Conservation (phyloP, 2,113 vertebrate genomes). For the Gulo gulo region DNA sequence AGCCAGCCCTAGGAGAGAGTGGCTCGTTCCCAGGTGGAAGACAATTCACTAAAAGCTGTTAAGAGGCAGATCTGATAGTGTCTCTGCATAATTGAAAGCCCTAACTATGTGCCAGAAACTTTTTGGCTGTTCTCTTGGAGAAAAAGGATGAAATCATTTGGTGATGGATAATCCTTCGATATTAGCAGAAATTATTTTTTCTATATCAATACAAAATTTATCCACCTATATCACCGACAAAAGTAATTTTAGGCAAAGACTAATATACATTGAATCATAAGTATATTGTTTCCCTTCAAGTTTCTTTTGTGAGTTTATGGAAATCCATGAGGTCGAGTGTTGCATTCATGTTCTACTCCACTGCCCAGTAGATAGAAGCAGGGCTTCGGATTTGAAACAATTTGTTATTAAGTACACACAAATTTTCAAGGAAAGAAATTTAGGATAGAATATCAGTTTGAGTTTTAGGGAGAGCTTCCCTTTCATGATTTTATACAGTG, state of each 20-base stretch:
- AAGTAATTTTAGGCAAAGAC: neutral
- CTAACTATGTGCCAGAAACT: neutral
- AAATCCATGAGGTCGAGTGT: neutral
- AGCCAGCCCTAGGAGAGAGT: neutral
- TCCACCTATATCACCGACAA: neutral
- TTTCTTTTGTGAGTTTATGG: neutral
- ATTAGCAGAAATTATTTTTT: neutral
- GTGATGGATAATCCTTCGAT: neutral
- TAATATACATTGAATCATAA: neutral
- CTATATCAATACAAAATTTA: neutral
- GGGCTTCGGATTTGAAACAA: neutral
- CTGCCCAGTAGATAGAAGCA: neutral
- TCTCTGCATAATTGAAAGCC: neutral
- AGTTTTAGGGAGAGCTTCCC: neutral
- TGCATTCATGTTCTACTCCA: neutral
- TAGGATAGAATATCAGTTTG: neutral
- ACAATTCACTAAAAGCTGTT: neutral
- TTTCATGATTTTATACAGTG: neutral
- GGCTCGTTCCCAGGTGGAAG: neutral
- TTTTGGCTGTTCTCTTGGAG: neutral
- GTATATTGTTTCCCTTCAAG: neutral
- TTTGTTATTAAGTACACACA: neutral
- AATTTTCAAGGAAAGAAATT: neutral
- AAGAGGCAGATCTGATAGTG: neutral
- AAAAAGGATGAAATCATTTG: neutral